phyloP scores from a whole-genome alignment of 2,113 vertebrate species.

The Oryzias curvinotus region DNA sequence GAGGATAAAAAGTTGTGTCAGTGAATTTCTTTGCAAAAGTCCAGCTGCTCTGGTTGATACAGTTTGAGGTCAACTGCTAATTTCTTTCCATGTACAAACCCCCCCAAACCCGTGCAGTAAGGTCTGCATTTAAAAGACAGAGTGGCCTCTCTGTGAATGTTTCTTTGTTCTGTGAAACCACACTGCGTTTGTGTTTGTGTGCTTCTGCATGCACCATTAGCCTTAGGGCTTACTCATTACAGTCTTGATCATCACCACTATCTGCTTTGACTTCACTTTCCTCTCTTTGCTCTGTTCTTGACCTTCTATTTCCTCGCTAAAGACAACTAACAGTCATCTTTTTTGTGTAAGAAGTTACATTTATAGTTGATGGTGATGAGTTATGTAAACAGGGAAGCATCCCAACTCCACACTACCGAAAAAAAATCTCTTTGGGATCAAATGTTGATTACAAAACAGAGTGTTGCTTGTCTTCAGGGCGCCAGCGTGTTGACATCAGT shows the following conservation, averaged over 20 bases:
- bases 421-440: slow-evolving; percentile 29
- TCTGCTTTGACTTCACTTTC: neutral
- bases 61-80: neutral
- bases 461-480: neutral
- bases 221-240: neutral
- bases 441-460: slow-evolving; percentile 18
- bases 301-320: slow-evolving; percentile 17
- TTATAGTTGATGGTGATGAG: neutral
- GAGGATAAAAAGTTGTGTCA: neutral
- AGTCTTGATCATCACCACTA: neutral
- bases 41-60: neutral
- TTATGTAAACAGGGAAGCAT: slow-evolving; percentile 9
- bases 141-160: neutral
- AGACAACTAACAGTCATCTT: neutral
- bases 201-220: neutral
- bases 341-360: neutral
- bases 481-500: slow-evolving; percentile 5
- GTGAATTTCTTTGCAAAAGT: slow-evolving; percentile 5
- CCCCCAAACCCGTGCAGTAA: neutral
- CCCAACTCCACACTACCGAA: slow-evolving; percentile 5
- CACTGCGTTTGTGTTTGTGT: neutral
- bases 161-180: neutral
- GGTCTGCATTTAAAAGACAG: neutral
- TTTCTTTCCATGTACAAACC: neutral
- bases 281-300: slow-evolving; percentile 2